Evolutionary conservation across 2,113 vertebrate species (phyloP).

Genomic region (Cygnus atratus): DNA sequence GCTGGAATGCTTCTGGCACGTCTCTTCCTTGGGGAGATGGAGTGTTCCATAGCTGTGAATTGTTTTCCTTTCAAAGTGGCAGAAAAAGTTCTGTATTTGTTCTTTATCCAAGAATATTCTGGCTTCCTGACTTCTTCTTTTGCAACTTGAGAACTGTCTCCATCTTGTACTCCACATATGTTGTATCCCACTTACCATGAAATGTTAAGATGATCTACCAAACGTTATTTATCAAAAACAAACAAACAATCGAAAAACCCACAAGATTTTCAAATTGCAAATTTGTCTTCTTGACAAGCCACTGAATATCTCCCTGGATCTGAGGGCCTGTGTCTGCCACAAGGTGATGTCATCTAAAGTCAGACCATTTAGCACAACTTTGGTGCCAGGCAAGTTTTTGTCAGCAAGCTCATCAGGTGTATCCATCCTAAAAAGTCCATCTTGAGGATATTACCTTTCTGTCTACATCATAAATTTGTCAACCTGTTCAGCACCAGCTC

Average conservation of each 20-base stretch:
- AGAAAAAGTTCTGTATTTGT: conserved; percentile 32
- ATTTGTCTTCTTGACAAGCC: not conserved
- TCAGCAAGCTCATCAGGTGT: not conserved
- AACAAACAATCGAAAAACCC: not conserved
- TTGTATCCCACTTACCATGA: not conserved
- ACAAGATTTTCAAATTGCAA: not conserved
- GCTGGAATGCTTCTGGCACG: conserved; percentile 31
- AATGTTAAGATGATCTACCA: not conserved
- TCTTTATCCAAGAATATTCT: conserved; percentile 39
- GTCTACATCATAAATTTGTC: not conserved
- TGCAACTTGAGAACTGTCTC: not conserved
- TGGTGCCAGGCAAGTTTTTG: not conserved
- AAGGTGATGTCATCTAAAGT: not conserved
- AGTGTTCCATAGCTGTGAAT: conserved; percentile 51
- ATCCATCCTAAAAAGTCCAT: not conserved
- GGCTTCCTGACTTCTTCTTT: conserved; percentile 1
- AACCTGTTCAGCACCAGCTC: not conserved
- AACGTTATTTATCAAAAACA: not conserved
- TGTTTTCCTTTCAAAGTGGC: conserved; percentile 48
- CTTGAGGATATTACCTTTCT: not conserved
- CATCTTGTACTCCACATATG: not conserved
- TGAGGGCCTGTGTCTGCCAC: not conserved
- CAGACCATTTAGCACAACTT: not conserved
- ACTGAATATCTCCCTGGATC: not conserved
- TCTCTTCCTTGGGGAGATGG: conserved; percentile 47